These are phyloP conservation scores for Toxotes lorentzi DNA, from an alignment of 2,797 vertebrate genomes.

Conservation along the genomic window DNA sequence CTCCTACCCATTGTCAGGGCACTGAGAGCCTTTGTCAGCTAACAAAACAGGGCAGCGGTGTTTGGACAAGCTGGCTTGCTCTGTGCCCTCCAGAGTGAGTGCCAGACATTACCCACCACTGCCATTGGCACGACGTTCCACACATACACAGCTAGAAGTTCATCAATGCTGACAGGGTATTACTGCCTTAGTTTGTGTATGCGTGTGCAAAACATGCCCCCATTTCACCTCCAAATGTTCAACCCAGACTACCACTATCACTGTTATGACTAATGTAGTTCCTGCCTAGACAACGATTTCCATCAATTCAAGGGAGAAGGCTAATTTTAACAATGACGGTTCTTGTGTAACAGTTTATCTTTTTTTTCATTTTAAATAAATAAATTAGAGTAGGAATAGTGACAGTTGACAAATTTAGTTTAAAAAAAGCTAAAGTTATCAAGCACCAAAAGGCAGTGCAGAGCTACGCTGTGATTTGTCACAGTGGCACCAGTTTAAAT, in stretches of 20 bases:
- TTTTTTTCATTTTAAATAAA: too few species aligned
- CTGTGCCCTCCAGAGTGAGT: constrained; percentile 63
- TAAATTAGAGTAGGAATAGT: neutral
- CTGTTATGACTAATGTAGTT: constrained; percentile 54
- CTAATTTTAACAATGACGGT: constrained; percentile 21
- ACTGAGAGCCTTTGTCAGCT: constrained; percentile 83
- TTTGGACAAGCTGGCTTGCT: constrained; percentile 75
- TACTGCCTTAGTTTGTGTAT: constrained; percentile 41
- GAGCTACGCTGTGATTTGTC: neutral
- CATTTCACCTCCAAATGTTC: constrained; percentile 17
- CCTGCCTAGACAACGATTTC: constrained; percentile 41
- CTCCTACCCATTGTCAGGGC: constrained; percentile 74
- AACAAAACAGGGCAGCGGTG: constrained; percentile 79
- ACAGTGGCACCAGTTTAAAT: neutral
- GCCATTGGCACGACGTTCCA: constrained; percentile 61
- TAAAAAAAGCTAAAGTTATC: neutral
- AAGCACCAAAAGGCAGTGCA: neutral
- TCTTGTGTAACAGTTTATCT: constrained; percentile 1
- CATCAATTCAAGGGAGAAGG: constrained; percentile 32
- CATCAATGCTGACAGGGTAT: constrained; percentile 56
- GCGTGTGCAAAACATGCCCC: constrained; percentile 23
- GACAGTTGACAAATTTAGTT: too few species aligned
- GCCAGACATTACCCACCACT: constrained; percentile 70
- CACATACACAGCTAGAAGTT: constrained; percentile 47
- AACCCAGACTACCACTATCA: constrained; percentile 13